These are phyloP conservation scores for Acanthurus lineatus DNA, from an alignment of 2,797 vertebrate genomes.

Conservation along the genomic window DNA sequence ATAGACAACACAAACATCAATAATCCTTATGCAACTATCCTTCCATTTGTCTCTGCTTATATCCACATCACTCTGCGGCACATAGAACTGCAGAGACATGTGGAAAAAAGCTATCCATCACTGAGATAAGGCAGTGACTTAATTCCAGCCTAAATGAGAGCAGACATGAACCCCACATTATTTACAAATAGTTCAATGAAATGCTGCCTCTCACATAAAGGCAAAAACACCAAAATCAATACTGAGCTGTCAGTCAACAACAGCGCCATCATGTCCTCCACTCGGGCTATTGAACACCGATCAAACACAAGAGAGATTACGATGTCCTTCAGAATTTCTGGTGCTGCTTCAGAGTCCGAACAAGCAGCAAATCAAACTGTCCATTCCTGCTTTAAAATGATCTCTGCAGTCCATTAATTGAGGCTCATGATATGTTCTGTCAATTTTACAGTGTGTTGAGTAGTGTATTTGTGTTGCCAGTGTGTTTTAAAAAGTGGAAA, in stretches of 20 bases:
- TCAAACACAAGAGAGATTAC: constrained; percentile 32
- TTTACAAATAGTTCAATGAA: constrained; percentile 38
- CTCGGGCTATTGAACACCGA: constrained; percentile 35
- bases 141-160: constrained; percentile 10
- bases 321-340: background rate
- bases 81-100: constrained; percentile 9
- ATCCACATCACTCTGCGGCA: background rate
- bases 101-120: constrained; percentile 23
- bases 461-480: background rate
- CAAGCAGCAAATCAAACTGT: constrained; percentile 21
- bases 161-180: constrained; percentile 7
- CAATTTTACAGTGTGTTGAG: background rate
- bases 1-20: constrained; percentile 6
- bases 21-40: background rate
- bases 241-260: constrained; percentile 29
- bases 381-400: constrained; percentile 1
- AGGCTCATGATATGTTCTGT: constrained; percentile 1
- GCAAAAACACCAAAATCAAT: constrained; percentile 39
- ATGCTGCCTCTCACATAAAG: constrained; percentile 20
- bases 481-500: background rate
- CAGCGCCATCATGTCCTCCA: constrained; percentile 14
- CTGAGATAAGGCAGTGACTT: background rate
- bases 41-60: constrained; percentile 2
- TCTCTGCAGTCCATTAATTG: background rate
- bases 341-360: constrained; percentile 14